These are phyloP conservation scores for Nibea coibor DNA, from an alignment of 2,113 vertebrate species.

Conservation along the genomic window DNA sequence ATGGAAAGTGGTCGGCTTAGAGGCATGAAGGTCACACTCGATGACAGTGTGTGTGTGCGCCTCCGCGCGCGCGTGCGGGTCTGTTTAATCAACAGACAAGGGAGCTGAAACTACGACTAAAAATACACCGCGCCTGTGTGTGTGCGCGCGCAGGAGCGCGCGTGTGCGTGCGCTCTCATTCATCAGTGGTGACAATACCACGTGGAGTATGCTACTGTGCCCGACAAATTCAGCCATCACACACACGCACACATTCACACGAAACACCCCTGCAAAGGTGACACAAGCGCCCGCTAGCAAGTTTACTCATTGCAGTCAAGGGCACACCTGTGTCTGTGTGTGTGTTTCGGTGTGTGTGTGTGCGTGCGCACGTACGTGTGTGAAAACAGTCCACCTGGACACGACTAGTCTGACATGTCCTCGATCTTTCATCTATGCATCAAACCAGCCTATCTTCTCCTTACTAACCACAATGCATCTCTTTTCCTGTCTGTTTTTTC, in stretches of 20 bases:
- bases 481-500: slow-evolving; percentile 12
- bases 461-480: slow-evolving; percentile 28
- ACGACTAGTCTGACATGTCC: slow-evolving; percentile 51
- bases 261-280: slow-evolving; percentile 75
- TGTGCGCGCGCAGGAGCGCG: slow-evolving; percentile 1
- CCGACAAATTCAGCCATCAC: slow-evolving; percentile 70
- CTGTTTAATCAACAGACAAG: slow-evolving; percentile 76
- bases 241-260: slow-evolving; percentile 36
- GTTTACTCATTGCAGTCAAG: slow-evolving; percentile 75
- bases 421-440: slow-evolving; percentile 55
- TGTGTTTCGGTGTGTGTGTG: not conserved
- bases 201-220: slow-evolving; percentile 68
- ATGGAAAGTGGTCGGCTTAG: slow-evolving; percentile 72
- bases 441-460: slow-evolving; percentile 41
- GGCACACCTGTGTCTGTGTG: slow-evolving; percentile 58
- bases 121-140: slow-evolving; percentile 50
- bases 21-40: slow-evolving; percentile 80
- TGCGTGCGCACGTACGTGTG: slow-evolving; percentile 21
- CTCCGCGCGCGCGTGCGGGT: slow-evolving; percentile 19
- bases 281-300: slow-evolving; percentile 73
- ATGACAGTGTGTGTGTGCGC: slow-evolving; percentile 59
- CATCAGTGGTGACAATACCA: slow-evolving; percentile 74
- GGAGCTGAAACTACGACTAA: slow-evolving; percentile 65
- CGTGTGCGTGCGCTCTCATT: slow-evolving; percentile 47
- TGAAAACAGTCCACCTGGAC: slow-evolving; percentile 58